Percentiles rank a stretch among this genome's conserved stretches.
phyloP scores from a whole-genome alignment of 2,888 invertebrate genomes.

The Stictocephala bisonia region DNA sequence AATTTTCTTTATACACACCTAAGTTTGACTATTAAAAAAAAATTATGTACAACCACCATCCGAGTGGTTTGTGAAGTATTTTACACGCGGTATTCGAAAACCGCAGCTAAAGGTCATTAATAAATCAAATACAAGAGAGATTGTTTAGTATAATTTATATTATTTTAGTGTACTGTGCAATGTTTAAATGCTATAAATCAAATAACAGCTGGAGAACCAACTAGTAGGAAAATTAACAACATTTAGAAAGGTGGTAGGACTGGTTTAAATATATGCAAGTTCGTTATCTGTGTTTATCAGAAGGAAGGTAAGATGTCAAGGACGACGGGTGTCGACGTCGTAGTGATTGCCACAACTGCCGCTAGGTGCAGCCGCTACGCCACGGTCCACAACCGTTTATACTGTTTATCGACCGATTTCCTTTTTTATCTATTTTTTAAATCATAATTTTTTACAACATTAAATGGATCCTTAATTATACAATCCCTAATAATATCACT shows the following conservation, averaged over 20 bases:
- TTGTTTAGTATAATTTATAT: constrained; percentile 37
- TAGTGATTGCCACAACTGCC: too few species aligned
- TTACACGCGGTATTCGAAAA: constrained; percentile 17
- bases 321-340: not conserved
- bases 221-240: constrained; percentile 44
- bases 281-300: constrained; percentile 35
- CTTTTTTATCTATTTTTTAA: too few species aligned
- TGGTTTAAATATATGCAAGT: constrained; percentile 25
- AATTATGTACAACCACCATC: too few species aligned
- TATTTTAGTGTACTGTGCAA: constrained; percentile 15
- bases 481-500: too few species aligned
- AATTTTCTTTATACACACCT: too few species aligned
- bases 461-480: too few species aligned
- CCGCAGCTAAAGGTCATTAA: constrained; percentile 3
- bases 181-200: constrained; percentile 29
- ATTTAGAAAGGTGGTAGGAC: constrained; percentile 41
- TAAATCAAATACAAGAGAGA: constrained; percentile 10
- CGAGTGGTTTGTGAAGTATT: too few species aligned
- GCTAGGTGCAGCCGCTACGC: not conserved
- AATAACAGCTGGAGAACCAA: constrained; percentile 17
- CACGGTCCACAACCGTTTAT: not conserved
- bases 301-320: constrained; percentile 37
- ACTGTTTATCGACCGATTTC: too few species aligned
- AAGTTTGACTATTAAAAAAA: too few species aligned
- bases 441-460: too few species aligned